Conservation (phyloP, 2,113 vertebrate species). For the Tamias sibiricus region DNA sequence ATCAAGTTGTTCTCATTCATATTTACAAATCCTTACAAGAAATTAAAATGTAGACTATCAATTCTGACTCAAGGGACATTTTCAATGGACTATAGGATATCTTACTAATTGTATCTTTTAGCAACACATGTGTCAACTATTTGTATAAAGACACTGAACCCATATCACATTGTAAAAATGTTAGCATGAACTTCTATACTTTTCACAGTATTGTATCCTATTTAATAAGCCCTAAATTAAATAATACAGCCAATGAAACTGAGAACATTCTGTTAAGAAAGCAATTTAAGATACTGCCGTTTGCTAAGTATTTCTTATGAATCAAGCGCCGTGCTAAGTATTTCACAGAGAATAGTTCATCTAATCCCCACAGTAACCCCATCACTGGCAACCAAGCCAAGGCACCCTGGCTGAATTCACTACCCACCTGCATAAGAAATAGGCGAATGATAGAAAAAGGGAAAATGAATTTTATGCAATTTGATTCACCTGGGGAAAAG, state of each 20-base stretch:
- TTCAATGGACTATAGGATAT: not conserved
- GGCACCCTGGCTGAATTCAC: no score
- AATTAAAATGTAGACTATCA: not conserved
- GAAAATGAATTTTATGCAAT: no score
- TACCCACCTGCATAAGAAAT: no score
- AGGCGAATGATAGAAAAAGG: no score
- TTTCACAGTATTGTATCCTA: not conserved
- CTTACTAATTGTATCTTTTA: slow-evolving; percentile 14
- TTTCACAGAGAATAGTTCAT: not conserved
- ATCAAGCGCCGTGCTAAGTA: not conserved
- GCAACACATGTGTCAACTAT: not conserved
- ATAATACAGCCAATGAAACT: not conserved
- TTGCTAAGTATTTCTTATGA: not conserved
- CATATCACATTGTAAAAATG: not conserved
- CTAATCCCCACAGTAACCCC: not conserved
- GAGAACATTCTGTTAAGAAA: slow-evolving; percentile 7
- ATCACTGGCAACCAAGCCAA: no score
- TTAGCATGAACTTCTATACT: not conserved
- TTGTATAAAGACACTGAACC: not conserved
- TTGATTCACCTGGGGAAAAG: no score
- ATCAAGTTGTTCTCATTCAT: not conserved
- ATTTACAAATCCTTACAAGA: not conserved
- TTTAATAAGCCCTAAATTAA: not conserved
- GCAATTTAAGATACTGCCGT: not conserved
- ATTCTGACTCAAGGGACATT: not conserved